Percentiles rank a stretch among this genome's conserved stretches.
Conservation (phyloP, 2,797 vertebrate species). For the Gadopsis bispinosus region DNA sequence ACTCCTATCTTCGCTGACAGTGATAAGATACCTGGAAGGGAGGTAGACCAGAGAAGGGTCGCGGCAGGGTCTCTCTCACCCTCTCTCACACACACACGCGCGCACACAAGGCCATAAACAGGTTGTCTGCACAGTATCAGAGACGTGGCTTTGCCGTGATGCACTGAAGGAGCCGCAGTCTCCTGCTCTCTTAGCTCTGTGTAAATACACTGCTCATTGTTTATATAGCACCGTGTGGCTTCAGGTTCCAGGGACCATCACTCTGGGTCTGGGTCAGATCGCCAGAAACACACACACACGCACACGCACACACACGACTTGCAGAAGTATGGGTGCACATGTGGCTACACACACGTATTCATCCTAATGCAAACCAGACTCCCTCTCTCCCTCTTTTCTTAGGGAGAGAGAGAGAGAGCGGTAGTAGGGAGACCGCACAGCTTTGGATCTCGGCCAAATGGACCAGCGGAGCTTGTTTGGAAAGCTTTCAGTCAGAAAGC, state of each 20-base stretch:
- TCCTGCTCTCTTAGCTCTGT: conserved; percentile 81
- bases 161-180: conserved; percentile 74
- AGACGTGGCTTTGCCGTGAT: conserved; percentile 67
- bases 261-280: conserved; percentile 79
- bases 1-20: conserved; percentile 56
- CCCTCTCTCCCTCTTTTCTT: conserved; percentile 71
- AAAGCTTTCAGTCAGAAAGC: conserved; percentile 91
- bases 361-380: conserved; percentile 83
- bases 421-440: conserved; percentile 77
- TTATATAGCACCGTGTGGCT: conserved; percentile 79
- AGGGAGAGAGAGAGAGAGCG: conserved; percentile 65
- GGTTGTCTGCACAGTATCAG: conserved; percentile 76
- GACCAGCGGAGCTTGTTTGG: conserved; percentile 90
- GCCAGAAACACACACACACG: conserved; percentile 66
- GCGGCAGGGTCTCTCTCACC: conserved; percentile 29
- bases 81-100: conserved; percentile 29
- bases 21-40: conserved; percentile 71
- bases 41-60: conserved; percentile 52
- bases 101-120: conserved; percentile 77
- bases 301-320: conserved; percentile 20
- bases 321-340: conserved; percentile 44
- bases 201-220: conserved; percentile 82
- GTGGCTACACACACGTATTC: conserved; percentile 57
- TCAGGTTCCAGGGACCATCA: conserved; percentile 82
- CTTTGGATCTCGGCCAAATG: conserved; percentile 87